Percentiles rank a stretch among this genome's conserved stretches.
phyloP scores from a whole-genome alignment of 2,797 vertebrate genomes.

The Gambusia yucatana region DNA sequence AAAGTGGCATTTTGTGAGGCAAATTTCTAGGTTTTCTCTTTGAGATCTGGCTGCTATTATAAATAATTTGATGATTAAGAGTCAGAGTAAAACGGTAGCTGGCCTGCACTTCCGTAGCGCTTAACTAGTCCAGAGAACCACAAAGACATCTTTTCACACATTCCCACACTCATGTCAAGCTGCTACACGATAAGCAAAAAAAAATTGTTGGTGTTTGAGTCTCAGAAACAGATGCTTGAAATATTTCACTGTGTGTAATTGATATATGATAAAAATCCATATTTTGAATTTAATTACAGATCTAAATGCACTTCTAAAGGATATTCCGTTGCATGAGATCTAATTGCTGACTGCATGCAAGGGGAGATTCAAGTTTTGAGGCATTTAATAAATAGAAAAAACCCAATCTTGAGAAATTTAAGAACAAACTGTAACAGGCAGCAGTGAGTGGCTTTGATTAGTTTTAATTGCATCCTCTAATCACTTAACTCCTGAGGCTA shows the following conservation, averaged over 20 bases:
- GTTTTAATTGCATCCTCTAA: conserved; percentile 79
- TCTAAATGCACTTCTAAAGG: background rate
- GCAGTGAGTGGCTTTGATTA: conserved; percentile 71
- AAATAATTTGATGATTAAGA: background rate
- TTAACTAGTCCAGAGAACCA: no score
- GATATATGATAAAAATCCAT: background rate
- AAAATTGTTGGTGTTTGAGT: background rate
- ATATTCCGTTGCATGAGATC: background rate
- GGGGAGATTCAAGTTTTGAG: background rate
- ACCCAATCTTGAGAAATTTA: conserved; percentile 58
- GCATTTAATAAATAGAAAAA: background rate
- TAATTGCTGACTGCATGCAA: background rate
- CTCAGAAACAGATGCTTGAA: background rate
- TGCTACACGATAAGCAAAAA: background rate
- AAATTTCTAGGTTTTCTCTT: background rate
- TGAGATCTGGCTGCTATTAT: no score
- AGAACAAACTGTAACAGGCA: conserved; percentile 62
- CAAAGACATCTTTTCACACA: no score
- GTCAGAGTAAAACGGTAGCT: background rate
- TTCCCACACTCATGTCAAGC: no score
- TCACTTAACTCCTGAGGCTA: conserved; percentile 68
- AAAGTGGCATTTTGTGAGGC: background rate
- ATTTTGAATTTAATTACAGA: background rate
- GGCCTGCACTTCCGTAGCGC: no score
- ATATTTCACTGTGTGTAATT: background rate